Percentiles rank a stretch among this genome's conserved stretches.
These are phyloP conservation scores for Adoxophyes honmai DNA, from an alignment of 1,140 invertebrate genomes.

Conservation along the genomic window DNA sequence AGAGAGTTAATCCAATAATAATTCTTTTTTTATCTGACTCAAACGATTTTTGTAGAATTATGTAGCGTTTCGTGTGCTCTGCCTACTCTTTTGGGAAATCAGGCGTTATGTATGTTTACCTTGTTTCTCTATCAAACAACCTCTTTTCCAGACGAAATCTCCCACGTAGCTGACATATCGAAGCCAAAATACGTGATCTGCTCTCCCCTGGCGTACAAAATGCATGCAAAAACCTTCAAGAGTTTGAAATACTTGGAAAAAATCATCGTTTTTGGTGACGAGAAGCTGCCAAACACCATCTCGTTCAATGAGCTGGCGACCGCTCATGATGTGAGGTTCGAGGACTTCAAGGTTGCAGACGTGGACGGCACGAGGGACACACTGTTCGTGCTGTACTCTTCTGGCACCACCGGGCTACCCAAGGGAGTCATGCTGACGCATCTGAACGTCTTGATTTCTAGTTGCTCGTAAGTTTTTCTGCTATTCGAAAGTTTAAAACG, in stretches of 20 bases:
- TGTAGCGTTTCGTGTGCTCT: no score
- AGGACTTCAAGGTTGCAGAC: slow-evolving; percentile 47
- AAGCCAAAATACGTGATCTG: slow-evolving; percentile 74
- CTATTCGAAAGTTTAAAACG: neutral
- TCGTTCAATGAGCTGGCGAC: slow-evolving; percentile 38
- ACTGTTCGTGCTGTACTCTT: slow-evolving; percentile 76
- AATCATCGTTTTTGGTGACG: slow-evolving; percentile 39
- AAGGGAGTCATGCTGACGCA: slow-evolving; percentile 89
- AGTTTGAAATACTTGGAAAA: slow-evolving; percentile 28
- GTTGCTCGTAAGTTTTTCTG: slow-evolving; percentile 27
- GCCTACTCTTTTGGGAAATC: no score
- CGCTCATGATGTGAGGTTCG: slow-evolving; percentile 29
- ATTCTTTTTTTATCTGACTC: no score
- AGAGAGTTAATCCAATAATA: no score
- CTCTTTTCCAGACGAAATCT: slow-evolving; percentile 65
- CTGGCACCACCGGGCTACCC: slow-evolving; percentile 86
- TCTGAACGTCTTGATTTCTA: slow-evolving; percentile 73
- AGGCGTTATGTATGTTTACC: no score
- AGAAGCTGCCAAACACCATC: slow-evolving; percentile 19
- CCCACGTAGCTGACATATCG: slow-evolving; percentile 69
- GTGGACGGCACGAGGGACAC: slow-evolving; percentile 51
- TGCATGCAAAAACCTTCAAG: slow-evolving; percentile 30
- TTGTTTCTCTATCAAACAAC: no score
- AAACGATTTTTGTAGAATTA: no score
- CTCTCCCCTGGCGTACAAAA: slow-evolving; percentile 40